These are phyloP conservation scores for Lutraria rhynchaena DNA, from an alignment of 1,140 invertebrate species.

Conservation along the genomic window DNA sequence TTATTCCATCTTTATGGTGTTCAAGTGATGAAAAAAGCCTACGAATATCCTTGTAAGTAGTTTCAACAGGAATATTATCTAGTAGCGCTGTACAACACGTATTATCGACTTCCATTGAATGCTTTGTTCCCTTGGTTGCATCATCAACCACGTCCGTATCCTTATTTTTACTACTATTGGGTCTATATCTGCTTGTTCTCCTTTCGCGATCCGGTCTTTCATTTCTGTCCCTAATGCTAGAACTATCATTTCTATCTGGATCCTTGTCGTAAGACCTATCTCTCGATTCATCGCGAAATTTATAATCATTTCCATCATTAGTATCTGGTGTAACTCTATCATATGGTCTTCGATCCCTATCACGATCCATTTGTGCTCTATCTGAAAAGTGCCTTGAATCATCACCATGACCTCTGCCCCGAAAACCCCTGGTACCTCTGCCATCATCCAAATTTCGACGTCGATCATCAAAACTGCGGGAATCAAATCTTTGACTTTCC, in stretches of 20 bases:
- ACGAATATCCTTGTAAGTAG: conserved; percentile 86
- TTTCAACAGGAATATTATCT: conserved; percentile 70
- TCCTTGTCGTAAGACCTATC: background rate
- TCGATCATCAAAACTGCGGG: no score
- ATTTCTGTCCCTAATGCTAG: conserved; percentile 24
- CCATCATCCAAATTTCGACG: no score
- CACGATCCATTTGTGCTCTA: no score
- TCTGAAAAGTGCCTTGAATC: no score
- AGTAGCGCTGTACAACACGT: conserved; percentile 57
- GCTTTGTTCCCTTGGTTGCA: background rate
- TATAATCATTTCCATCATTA: no score
- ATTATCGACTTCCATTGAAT: conserved; percentile 32
- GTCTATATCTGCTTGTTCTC: no score
- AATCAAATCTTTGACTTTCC: no score
- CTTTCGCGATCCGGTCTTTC: background rate
- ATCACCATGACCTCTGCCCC: no score
- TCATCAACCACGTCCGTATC: background rate
- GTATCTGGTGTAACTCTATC: no score
- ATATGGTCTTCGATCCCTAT: no score
- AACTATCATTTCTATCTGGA: background rate
- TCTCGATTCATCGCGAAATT: background rate
- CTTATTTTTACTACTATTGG: background rate
- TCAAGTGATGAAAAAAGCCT: conserved; percentile 90
- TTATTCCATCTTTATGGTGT: conserved; percentile 92
- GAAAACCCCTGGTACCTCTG: no score